Conservation (phyloP, 2,888 invertebrate genomes). For the Drosophila macrothrix region DNA sequence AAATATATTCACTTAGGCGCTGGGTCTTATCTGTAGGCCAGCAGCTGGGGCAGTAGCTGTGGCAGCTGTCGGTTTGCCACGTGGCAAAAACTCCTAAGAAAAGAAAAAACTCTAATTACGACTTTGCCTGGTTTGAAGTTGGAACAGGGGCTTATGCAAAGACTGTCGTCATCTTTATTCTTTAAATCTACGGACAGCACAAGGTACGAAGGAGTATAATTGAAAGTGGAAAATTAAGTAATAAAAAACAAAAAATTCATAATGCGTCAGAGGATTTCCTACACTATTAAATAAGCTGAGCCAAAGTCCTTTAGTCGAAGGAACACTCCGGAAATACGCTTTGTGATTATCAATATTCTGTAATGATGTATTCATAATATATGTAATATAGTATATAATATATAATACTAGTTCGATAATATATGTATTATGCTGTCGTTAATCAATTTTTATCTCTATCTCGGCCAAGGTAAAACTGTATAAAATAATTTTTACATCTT, state of each 20-base stretch:
- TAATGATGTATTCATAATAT: neutral
- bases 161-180: constrained; percentile 18
- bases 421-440: neutral
- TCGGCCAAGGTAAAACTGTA: neutral
- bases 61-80: constrained; percentile 8
- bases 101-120: constrained; percentile 2
- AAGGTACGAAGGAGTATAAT: neutral
- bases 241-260: neutral
- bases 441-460: neutral
- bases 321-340: neutral
- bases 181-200: neutral
- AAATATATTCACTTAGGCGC: constrained; percentile 61
- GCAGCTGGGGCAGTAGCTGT: constrained; percentile 10
- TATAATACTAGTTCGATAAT: neutral
- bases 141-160: neutral
- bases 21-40: constrained; percentile 60
- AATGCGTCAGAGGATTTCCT: neutral
- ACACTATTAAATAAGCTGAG: neutral
- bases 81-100: constrained; percentile 7
- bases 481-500: neutral
- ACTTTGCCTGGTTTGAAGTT: constrained; percentile 9
- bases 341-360: neutral
- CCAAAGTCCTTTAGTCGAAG: neutral
- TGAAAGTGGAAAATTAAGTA: constrained; percentile 21
- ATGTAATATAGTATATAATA: neutral